A percentile compares a stretch with the other conserved stretches of the same genome.
phyloP scores from a whole-genome alignment of 2,797 vertebrate genomes.

The Sylvilagus floridanus region DNA sequence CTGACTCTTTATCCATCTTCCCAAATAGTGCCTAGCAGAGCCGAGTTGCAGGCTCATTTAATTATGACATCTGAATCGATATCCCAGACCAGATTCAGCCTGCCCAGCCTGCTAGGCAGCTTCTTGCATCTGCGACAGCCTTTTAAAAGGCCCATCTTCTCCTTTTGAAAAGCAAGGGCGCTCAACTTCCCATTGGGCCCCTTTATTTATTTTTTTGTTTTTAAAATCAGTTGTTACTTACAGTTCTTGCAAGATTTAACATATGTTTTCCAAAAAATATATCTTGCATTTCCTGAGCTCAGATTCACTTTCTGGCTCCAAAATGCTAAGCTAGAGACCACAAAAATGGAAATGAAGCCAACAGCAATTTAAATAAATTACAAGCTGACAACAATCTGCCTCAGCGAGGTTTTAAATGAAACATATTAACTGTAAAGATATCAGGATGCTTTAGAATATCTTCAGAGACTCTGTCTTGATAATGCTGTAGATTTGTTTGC shows the following conservation, averaged over 20 bases:
- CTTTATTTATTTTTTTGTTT: conserved; percentile 58
- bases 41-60: conserved; percentile 75
- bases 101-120: neutral
- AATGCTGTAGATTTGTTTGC: conserved; percentile 66
- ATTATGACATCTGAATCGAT: conserved; percentile 84
- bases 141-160: conserved; percentile 61
- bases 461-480: conserved; percentile 76
- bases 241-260: conserved; percentile 56
- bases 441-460: conserved; percentile 74
- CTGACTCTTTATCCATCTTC: conserved; percentile 83
- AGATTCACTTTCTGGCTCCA: conserved; percentile 60
- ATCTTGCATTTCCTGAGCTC: conserved; percentile 61
- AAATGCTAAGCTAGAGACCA: conserved; percentile 71
- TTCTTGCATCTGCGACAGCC: conserved; percentile 48
- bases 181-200: neutral
- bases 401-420: conserved; percentile 83
- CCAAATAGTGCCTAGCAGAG: conserved; percentile 72
- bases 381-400: conserved; percentile 75
- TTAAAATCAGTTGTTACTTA: conserved; percentile 58
- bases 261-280: neutral
- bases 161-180: conserved; percentile 49
- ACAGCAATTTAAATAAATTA: conserved; percentile 82
- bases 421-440: conserved; percentile 83
- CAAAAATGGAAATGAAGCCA: conserved; percentile 71
- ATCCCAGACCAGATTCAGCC: conserved; percentile 41